Evolutionary conservation across 2,797 vertebrate genomes (phyloP), one percentile per base, ranked within the genome.

Genomic region (Sebastolobus altivelis): DNA sequence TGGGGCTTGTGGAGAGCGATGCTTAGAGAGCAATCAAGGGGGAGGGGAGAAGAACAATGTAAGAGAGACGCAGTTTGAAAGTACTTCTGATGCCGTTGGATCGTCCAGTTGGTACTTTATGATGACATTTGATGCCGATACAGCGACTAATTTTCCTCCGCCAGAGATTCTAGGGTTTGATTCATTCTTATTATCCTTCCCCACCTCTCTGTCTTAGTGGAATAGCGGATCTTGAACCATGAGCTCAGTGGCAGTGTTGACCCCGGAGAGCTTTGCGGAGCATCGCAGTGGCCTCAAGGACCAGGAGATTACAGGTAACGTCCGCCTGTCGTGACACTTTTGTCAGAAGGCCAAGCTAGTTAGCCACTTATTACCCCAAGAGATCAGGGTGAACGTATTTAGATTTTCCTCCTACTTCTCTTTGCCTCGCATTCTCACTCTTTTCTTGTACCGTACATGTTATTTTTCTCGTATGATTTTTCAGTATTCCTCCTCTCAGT

Each of bases 231-330:
- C 95, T 96, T 95, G 90, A 95, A 95, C 94, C 85, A 97, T 97
- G 96, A 96, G 95, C 94, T 96, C 95, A 88, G 94, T 97, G 92
- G 95, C 95, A 84, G 96, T 97, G 91, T 95, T 96, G 94, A 96
- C 94, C 86, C 95, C 95, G 46, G 96, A 97, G 94, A 96, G 95
- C 94, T 97, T 96, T 93, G 96, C 95, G 9, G 94, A 96, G 88
- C 94, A 96, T 82, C 95, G 95, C 89, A 95, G 95, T 25, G 95
- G 94, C 63, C 93, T 96, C 59, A 95, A 95, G 89, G 94, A 96
- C 72, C 93, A 95, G 88, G 93, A 95, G 83, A 95, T 94, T 16
- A 81, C 92, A 90, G 95, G 95, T 96, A 88, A 79, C 1, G 0
- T 35, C 72, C 5, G 1, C 22, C 27, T n/a, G 20, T 55, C 33